Evolutionary conservation across 1,140 invertebrate genomes (phyloP).

Genomic region (Camponotus pennsylvanicus): DNA sequence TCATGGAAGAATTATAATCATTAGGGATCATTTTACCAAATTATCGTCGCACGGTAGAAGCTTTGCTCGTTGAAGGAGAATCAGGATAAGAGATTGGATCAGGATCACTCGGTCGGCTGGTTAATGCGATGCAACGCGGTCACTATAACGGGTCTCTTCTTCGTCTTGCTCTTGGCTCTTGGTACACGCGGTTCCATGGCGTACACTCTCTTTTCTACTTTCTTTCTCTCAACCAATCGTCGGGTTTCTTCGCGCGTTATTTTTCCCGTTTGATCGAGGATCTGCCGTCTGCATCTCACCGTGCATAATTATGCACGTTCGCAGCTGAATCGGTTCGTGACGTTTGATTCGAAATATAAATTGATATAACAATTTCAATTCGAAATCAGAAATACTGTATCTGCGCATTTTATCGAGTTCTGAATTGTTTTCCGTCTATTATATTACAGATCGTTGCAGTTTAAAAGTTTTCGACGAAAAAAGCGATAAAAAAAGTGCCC

Average conservation of each 20-base stretch:
- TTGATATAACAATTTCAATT: neutral
- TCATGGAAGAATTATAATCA: neutral
- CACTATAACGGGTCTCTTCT: constrained; percentile 79
- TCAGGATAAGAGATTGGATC: constrained; percentile 80
- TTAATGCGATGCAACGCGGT: constrained; percentile 84
- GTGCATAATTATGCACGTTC: constrained; percentile 23
- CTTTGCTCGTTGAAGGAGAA: constrained; percentile 39
- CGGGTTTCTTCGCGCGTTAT: constrained; percentile 50
- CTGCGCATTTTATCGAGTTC: neutral
- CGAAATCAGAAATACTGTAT: neutral
- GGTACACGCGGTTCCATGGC: constrained; percentile 22
- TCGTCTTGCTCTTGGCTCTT: constrained; percentile 54
- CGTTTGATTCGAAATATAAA: neutral
- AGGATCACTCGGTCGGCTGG: constrained; percentile 85
- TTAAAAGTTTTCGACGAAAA: neutral
- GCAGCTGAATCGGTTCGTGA: constrained; percentile 4
- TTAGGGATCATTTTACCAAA: neutral
- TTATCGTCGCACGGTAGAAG: neutral
- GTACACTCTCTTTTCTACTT: constrained; percentile 35
- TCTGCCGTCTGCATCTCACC: constrained; percentile 32
- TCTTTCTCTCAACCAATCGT: constrained; percentile 37
- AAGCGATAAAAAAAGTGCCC: neutral
- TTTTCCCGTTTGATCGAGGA: constrained; percentile 51
- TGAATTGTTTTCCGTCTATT: neutral
- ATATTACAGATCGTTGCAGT: neutral